Evolutionary conservation across 2,888 invertebrate species (phyloP).

Genomic region (Acleris emargana): DNA sequence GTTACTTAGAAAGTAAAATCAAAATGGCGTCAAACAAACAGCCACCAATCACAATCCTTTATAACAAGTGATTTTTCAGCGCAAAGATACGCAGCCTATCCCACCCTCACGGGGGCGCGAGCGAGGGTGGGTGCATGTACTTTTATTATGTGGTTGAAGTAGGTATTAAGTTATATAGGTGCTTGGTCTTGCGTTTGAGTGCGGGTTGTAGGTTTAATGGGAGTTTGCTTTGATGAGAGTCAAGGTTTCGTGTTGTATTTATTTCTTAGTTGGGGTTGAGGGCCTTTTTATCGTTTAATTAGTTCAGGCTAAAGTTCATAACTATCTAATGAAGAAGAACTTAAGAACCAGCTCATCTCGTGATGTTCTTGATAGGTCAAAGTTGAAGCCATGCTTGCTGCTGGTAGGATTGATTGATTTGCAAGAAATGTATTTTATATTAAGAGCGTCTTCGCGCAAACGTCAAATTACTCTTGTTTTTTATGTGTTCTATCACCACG

Average conservation of each 20-base stretch:
- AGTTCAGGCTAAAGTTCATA: too few relatives aligned
- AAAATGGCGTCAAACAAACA: conserved; percentile 1
- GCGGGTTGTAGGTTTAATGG: background rate
- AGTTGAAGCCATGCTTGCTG: too few relatives aligned
- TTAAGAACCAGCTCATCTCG: too few relatives aligned
- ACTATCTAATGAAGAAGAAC: too few relatives aligned
- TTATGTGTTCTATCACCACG: too few relatives aligned
- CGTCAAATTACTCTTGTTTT: too few relatives aligned
- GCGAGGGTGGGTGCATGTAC: conserved; percentile 51
- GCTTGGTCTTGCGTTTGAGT: conserved; percentile 17
- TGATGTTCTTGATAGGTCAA: too few relatives aligned
- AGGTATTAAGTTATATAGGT: conserved; percentile 31
- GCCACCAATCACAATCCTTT: background rate
- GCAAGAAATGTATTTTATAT: too few relatives aligned
- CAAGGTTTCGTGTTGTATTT: background rate
- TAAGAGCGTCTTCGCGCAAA: too few relatives aligned
- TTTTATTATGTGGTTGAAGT: conserved; percentile 36
- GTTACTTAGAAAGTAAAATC: background rate
- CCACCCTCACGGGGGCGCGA: conserved; percentile 55
- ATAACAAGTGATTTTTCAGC: conserved; percentile 8
- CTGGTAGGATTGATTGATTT: too few relatives aligned
- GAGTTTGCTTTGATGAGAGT: background rate
- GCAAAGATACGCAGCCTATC: conserved; percentile 16
- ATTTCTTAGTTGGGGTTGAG: background rate
- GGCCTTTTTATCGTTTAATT: too few relatives aligned